phyloP scores from a whole-genome alignment of 2,113 vertebrate species.

The Pyxicephalus adspersus region DNA sequence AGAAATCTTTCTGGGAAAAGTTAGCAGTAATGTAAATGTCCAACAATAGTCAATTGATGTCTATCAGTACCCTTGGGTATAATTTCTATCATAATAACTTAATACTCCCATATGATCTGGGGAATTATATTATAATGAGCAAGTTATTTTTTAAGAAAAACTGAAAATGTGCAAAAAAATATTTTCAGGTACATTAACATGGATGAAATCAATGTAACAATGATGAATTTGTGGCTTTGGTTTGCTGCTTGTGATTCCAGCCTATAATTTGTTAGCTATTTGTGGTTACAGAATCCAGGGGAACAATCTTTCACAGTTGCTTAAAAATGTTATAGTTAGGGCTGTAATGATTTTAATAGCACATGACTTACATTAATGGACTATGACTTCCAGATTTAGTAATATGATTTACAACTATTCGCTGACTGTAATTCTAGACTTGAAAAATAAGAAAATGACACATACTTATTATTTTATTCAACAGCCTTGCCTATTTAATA shows the following conservation, averaged over 20 bases:
- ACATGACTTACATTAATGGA: conserved; percentile 40
- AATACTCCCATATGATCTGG: too few relatives aligned
- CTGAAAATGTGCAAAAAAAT: not conserved
- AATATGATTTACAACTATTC: conserved; percentile 44
- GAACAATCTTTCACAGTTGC: conserved; percentile 21
- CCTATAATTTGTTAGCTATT: conserved; percentile 10
- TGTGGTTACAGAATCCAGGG: conserved; percentile 15
- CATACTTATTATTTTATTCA: conserved; percentile 36
- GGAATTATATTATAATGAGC: not conserved
- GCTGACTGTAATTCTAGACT: conserved; percentile 39
- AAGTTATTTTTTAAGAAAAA: not conserved
- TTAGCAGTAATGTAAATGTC: too few relatives aligned
- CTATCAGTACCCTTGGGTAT: too few relatives aligned
- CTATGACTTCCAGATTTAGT: conserved; percentile 20
- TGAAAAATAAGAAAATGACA: conserved; percentile 46
- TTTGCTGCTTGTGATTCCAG: conserved; percentile 1
- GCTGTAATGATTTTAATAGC: conserved; percentile 42
- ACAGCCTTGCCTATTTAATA: conserved; percentile 23
- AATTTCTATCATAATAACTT: too few relatives aligned
- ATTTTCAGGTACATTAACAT: not conserved
- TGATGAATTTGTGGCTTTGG: not conserved
- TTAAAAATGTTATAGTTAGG: conserved; percentile 9
- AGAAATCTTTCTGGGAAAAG: too few relatives aligned
- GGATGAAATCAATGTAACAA: not conserved
- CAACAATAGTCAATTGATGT: too few relatives aligned